A percentile compares a stretch with the other conserved stretches of the same genome.
These are phyloP conservation scores for Drosophila carrolli DNA, from an alignment of 1,140 invertebrate genomes.

Conservation along the genomic window DNA sequence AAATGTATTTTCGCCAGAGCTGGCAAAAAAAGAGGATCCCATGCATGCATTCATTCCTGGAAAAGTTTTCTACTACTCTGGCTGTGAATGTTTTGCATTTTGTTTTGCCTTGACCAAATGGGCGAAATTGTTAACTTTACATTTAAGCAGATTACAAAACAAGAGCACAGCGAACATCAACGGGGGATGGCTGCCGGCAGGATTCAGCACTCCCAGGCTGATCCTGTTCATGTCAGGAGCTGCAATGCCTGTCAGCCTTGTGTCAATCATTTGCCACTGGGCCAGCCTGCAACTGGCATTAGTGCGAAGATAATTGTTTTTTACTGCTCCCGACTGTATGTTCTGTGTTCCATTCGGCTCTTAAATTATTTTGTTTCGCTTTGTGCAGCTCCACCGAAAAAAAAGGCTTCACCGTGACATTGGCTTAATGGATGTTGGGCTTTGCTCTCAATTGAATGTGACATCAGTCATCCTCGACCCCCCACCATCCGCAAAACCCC, in stretches of 20 bases:
- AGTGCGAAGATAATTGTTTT: constrained; percentile 72
- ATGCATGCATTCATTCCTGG: constrained; percentile 22
- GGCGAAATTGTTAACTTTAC: constrained; percentile 75
- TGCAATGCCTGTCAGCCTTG: constrained; percentile 50
- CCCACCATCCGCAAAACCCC: neutral
- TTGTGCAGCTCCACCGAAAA: constrained; percentile 35
- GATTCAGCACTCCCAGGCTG: constrained; percentile 11
- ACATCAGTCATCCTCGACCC: constrained; percentile 17
- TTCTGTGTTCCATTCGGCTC: constrained; percentile 11
- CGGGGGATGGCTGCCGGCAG: constrained; percentile 2
- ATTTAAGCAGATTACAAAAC: constrained; percentile 79
- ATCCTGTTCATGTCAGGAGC: constrained; percentile 36
- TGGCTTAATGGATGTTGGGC: constrained; percentile 42
- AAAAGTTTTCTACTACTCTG: constrained; percentile 28
- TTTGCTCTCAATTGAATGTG: constrained; percentile 52
- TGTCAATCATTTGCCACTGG: constrained; percentile 41
- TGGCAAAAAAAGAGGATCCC: constrained; percentile 17
- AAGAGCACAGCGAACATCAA: constrained; percentile 13
- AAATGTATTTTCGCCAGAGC: constrained; percentile 32
- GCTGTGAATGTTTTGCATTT: constrained; percentile 18
- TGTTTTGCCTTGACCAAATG: constrained; percentile 41
- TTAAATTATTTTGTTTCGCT: constrained; percentile 68
- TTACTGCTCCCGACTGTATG: constrained; percentile 36
- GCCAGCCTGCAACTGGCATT: constrained; percentile 45
- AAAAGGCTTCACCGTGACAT: constrained; percentile 23